Percentiles rank a stretch among this genome's conserved stretches.
Evolutionary conservation across 2,113 vertebrate species (phyloP).

Genomic region (Anoplopoma fimbria): DNA sequence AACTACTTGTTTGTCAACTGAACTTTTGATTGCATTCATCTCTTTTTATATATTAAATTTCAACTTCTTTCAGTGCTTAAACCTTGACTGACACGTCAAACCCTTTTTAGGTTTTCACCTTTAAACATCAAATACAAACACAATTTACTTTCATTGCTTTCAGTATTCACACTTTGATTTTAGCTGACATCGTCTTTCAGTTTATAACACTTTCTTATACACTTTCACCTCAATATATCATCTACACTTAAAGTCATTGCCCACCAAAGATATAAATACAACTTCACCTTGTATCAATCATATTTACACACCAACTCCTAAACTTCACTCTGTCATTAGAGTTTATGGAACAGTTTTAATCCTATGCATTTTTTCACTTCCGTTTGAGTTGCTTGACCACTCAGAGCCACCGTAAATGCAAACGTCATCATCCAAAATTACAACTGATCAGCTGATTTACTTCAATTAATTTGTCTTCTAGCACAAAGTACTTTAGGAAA

Average conservation of each 20-base stretch:
- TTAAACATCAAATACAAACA: not conserved
- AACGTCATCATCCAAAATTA: not conserved
- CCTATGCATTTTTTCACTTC: not conserved
- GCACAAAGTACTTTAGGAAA: not conserved
- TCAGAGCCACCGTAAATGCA: not conserved
- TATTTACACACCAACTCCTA: not conserved
- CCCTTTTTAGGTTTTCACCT: not conserved
- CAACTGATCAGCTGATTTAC: not conserved
- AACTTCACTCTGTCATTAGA: not conserved
- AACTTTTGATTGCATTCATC: not conserved
- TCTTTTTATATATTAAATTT: not conserved
- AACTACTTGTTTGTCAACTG: not conserved
- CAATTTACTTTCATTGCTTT: not conserved
- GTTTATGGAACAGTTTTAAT: not conserved
- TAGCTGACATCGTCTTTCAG: not conserved
- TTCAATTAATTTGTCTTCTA: not conserved
- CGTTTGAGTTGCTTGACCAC: not conserved
- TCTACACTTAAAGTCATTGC: not conserved
- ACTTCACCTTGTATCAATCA: too few species aligned
- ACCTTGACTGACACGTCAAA: not conserved
- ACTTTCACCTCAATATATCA: not conserved
- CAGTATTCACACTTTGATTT: not conserved
- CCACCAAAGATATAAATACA: not conserved
- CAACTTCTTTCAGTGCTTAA: not conserved
- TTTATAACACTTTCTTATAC: not conserved